Evolutionary conservation across 2,888 invertebrate species (phyloP).

Genomic region (Oasisia sp.): DNA sequence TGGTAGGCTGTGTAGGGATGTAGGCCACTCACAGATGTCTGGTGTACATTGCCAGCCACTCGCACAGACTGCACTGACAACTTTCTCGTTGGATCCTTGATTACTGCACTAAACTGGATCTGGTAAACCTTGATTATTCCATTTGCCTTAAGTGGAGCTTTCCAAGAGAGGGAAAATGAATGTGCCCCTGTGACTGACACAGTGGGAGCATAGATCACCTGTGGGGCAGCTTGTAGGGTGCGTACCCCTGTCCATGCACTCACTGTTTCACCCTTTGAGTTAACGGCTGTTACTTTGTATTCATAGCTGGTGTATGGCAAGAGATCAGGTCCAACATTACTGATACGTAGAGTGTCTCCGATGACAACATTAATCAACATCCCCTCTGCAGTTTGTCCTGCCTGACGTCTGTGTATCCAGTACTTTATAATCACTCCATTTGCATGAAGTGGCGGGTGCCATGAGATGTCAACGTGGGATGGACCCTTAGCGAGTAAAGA

Average conservation of each 20-base stretch:
- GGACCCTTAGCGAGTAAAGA: conserved; percentile 46
- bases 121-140: conserved; percentile 55
- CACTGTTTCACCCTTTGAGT: conserved; percentile 53
- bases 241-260: conserved; percentile 55
- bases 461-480: conserved; percentile 51
- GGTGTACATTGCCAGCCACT: conserved; percentile 45
- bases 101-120: conserved; percentile 48
- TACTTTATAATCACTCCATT: conserved; percentile 61
- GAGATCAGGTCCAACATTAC: conserved; percentile 56
- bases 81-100: conserved; percentile 43
- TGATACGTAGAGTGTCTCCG: conserved; percentile 39
- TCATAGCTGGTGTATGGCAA: conserved; percentile 58
- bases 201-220: conserved; percentile 48
- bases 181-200: conserved; percentile 52
- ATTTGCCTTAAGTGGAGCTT: conserved; percentile 55
- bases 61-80: conserved; percentile 42
- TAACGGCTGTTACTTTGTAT: conserved; percentile 56
- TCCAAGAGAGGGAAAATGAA: conserved; percentile 53
- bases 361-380: conserved; percentile 55
- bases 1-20: conserved; percentile 57
- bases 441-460: conserved; percentile 55
- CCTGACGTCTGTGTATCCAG: conserved; percentile 46
- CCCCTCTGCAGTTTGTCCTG: conserved; percentile 44
- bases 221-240: conserved; percentile 56
- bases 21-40: conserved; percentile 59